Evolutionary conservation across 2,888 invertebrate species (phyloP).

Genomic region (Cotesia congregata): DNA sequence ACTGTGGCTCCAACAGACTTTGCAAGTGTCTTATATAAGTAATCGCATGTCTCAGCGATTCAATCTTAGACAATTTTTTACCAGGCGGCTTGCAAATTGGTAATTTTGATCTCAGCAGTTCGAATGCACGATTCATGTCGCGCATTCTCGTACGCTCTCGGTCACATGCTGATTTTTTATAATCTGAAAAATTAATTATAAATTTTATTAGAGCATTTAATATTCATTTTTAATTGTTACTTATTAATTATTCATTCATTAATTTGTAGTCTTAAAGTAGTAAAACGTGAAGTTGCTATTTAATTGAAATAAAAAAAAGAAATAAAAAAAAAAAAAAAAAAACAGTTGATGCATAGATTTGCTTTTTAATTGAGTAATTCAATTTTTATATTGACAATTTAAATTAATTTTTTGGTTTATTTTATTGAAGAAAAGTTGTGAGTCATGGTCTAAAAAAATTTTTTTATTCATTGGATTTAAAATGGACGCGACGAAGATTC

Average conservation of each 20-base stretch:
- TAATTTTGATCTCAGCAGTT: constrained; percentile 80
- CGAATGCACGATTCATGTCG: constrained; percentile 89
- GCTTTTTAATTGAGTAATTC: not conserved
- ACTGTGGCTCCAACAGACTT: constrained; percentile 72
- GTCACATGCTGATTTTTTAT: constrained; percentile 88
- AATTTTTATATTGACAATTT: not conserved
- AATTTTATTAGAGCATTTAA: not conserved
- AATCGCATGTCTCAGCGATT: constrained; percentile 85
- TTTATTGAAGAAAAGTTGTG: not conserved
- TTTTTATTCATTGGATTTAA: not conserved
- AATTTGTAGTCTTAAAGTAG: not conserved
- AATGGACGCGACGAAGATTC: constrained; percentile 1
- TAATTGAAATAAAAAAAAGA: too few species aligned
- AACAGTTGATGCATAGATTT: not conserved
- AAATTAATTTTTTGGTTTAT: not conserved
- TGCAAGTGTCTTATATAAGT: constrained; percentile 83
- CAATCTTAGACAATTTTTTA: constrained; percentile 89
- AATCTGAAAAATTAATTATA: constrained; percentile 73
- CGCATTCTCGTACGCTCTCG: constrained; percentile 87
- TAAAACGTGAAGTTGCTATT: not conserved
- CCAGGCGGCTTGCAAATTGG: constrained; percentile 86
- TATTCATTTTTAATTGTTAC: not conserved
- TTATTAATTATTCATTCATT: constrained; percentile 12
- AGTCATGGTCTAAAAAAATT: not conserved
- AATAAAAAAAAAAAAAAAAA: not conserved